Conservation (phyloP, 2,113 vertebrate species). For the Pseudonaja textilis region DNA sequence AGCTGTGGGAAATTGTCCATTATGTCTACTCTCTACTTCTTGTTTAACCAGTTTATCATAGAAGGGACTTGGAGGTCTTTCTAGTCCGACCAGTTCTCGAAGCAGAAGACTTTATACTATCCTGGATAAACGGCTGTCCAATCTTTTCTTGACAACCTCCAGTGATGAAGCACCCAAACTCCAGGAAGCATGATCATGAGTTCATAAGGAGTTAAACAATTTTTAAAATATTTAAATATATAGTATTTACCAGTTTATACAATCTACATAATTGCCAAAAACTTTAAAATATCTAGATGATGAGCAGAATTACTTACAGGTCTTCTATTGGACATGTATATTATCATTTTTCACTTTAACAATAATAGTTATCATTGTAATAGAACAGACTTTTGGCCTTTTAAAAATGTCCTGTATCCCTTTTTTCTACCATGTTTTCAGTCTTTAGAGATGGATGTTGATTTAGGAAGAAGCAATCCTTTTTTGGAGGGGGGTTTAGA, state of each 20-base stretch:
- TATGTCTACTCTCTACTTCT: background rate
- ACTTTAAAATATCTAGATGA: background rate
- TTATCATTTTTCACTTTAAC: background rate
- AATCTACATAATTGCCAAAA: background rate
- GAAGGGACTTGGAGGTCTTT: background rate
- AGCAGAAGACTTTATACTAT: background rate
- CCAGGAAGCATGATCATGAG: background rate
- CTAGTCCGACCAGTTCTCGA: background rate
- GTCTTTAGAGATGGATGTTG: background rate
- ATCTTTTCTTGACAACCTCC: background rate
- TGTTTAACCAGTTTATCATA: background rate
- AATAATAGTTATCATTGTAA: background rate
- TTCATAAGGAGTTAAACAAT: background rate
- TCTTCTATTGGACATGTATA: background rate
- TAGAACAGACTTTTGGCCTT: background rate
- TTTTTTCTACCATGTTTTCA: background rate
- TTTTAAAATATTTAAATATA: background rate
- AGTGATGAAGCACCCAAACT: background rate
- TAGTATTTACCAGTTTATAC: background rate
- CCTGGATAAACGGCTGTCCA: background rate
- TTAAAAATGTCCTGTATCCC: background rate
- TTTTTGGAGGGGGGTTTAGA: too few relatives aligned
- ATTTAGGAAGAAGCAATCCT: background rate
- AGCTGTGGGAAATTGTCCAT: background rate
- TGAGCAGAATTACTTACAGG: background rate